phyloP scores from a whole-genome alignment of 2,888 invertebrate species.

The Alloplasta piceator region DNA sequence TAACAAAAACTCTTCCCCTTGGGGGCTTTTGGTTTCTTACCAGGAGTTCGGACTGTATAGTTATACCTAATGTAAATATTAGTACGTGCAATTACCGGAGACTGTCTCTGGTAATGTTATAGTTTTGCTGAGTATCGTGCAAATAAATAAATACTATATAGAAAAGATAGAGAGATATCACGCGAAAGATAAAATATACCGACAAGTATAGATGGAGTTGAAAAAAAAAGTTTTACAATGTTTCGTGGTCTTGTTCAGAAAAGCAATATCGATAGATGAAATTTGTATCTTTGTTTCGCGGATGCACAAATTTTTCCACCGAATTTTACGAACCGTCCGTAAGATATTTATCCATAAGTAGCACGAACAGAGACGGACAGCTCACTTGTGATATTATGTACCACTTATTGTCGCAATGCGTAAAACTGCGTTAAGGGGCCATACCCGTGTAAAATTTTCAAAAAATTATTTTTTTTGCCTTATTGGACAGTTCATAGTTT shows the following conservation, averaged over 20 bases:
- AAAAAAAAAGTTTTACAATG: neutral
- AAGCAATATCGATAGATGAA: slow-evolving; percentile 48
- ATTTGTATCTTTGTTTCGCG: slow-evolving; percentile 4
- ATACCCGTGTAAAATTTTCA: too few relatives aligned
- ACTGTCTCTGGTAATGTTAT: neutral
- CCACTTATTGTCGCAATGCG: slow-evolving; percentile 6
- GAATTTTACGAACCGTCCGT: slow-evolving; percentile 43
- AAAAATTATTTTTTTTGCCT: too few relatives aligned
- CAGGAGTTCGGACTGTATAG: too few relatives aligned
- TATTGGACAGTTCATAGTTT: too few relatives aligned
- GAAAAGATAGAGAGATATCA: too few relatives aligned
- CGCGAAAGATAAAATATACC: too few relatives aligned
- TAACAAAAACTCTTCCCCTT: too few relatives aligned
- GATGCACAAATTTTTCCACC: slow-evolving; percentile 19
- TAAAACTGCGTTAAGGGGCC: neutral
- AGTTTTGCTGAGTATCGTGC: neutral
- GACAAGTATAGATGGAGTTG: too few relatives aligned
- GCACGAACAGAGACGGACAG: slow-evolving; percentile 40
- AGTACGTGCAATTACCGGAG: neutral
- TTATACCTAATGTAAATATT: slow-evolving; percentile 40
- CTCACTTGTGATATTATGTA: slow-evolving; percentile 59
- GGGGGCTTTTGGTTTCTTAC: too few relatives aligned
- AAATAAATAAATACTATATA: neutral
- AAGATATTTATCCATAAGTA: slow-evolving; percentile 27
- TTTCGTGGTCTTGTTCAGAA: slow-evolving; percentile 20